Evolutionary conservation across 2,797 vertebrate genomes (phyloP).

Genomic region (Ispidina lecontei): DNA sequence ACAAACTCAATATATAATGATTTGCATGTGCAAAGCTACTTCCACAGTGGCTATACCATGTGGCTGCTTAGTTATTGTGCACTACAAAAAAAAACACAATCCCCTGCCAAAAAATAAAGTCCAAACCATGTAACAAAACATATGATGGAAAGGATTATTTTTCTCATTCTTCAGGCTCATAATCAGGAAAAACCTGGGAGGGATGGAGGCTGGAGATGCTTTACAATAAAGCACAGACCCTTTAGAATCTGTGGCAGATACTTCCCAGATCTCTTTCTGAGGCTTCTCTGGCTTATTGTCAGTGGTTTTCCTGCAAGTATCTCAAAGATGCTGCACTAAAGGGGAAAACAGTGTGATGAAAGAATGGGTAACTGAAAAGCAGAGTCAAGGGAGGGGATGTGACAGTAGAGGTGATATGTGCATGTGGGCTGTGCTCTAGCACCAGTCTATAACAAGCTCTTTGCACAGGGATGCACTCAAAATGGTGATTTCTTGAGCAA

Average conservation of each 20-base stretch:
- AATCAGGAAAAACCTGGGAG: background rate
- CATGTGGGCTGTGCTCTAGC: background rate
- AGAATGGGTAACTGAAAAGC: background rate
- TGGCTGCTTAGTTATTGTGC: background rate
- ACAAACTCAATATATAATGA: background rate
- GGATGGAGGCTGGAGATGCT: background rate
- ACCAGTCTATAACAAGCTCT: background rate
- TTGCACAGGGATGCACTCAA: background rate
- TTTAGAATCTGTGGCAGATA: background rate
- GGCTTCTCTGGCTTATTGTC: background rate
- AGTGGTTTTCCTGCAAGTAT: background rate
- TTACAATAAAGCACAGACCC: background rate
- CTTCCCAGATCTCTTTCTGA: background rate
- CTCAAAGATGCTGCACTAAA: background rate
- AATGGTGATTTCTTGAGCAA: background rate
- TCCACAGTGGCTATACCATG: background rate
- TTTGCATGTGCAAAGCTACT: background rate
- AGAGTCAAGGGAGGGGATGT: accelerated
- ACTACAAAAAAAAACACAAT: background rate
- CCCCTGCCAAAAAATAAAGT: no score
- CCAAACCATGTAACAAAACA: background rate
- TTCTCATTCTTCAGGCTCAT: no score
- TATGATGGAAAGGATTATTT: background rate
- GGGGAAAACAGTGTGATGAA: background rate
- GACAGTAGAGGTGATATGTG: background rate